Evolutionary conservation across 2,888 invertebrate genomes (phyloP).

Genomic region (Atrina japonica): DNA sequence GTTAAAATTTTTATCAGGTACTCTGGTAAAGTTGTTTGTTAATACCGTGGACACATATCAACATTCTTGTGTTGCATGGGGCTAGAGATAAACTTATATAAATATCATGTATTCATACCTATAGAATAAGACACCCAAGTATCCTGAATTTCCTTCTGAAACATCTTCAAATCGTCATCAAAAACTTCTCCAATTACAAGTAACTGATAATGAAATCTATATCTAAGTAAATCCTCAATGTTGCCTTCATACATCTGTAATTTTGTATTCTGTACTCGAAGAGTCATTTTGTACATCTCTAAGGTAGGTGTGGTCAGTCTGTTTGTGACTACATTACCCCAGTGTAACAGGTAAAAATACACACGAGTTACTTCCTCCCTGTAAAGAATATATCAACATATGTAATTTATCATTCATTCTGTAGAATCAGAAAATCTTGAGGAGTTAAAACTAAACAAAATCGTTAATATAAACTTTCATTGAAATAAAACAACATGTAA

Average conservation of each 20-base stretch:
- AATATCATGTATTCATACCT: no score
- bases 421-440: no score
- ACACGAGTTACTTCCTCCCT: slow-evolving; percentile 33
- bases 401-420: no score
- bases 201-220: slow-evolving; percentile 54
- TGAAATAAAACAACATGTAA: no score
- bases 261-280: neutral
- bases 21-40: no score
- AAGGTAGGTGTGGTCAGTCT: neutral
- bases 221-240: slow-evolving; percentile 26
- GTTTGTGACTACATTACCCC: neutral
- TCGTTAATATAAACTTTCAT: no score
- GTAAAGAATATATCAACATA: neutral
- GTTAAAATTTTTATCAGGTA: neutral
- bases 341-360: slow-evolving; percentile 5
- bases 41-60: no score
- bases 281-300: slow-evolving; percentile 1
- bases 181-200: slow-evolving; percentile 46
- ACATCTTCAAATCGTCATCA: slow-evolving; percentile 29
- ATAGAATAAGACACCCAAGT: slow-evolving; percentile 22
- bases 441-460: no score
- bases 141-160: slow-evolving; percentile 10
- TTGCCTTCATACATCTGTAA: neutral
- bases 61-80: no score
- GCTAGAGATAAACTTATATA: no score